Evolutionary conservation across 2,797 vertebrate species (phyloP), one percentile per base, ranked within the genome.

Genomic region (Peromyscus aztecus): DNA sequence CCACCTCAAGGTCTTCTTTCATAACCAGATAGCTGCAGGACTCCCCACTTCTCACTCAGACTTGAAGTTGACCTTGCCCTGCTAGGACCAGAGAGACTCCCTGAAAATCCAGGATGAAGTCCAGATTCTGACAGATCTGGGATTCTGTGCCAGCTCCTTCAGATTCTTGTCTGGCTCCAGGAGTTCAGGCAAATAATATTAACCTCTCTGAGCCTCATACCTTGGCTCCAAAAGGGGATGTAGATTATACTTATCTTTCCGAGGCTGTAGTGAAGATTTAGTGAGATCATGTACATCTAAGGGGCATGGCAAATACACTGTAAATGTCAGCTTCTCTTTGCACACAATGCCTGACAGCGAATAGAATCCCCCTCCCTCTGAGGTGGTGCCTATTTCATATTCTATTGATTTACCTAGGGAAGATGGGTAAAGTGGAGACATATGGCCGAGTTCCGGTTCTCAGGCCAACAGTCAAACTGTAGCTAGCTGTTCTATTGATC

Each of bases 381-480:
- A 80, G 46, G 27, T 71, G 37, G 24, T 8, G 2, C 52, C 67
- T 37, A 27, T 63, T 92, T 29, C 23, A 2, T 89, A 65, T 27
- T 83, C 83, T 88, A 87, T 43, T 91, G 71, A 90, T 92, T 97
- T 91, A 76, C 0, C 9, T 29, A 59, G 81, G n/a, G 52, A 95
- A 91, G 59, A 57, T 29, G 43, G 83, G 81, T 94, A 94, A 84
- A 75, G 52, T 59, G 40, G 49, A 49, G 21, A 57, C 59, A 94
- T 94, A 94, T 88, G 95, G 94, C 40, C 67, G 57, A 77, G 73
- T 87, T 96, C 78, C 78, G 96, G 24, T 83, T 94, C 82, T 96
- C 78, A 80, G 63, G 89, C 77, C 82, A 94, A 83, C 94, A 92
- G 63, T 83, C 81, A 95, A 80, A 76, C 57, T 21, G 69, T n/a